phyloP scores from a whole-genome alignment of 2,888 invertebrate species.

The Cryptosula pallasiana region DNA sequence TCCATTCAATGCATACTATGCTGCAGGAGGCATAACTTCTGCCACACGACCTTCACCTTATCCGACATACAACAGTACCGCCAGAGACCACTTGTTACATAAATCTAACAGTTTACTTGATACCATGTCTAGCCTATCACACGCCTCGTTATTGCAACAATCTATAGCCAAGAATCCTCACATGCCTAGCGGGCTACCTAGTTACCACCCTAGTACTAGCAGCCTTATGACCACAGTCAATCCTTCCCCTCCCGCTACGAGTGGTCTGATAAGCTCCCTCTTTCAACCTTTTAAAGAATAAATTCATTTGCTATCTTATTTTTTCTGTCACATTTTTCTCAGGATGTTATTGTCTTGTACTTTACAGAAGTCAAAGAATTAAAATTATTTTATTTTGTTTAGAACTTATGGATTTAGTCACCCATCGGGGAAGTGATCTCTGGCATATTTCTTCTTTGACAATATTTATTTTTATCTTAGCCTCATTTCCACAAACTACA shows the following conservation, averaged over 20 bases:
- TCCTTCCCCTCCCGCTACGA: background rate
- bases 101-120: conserved; percentile 21
- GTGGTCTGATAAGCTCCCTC: background rate
- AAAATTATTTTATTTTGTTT: too few species aligned
- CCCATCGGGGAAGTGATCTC: too few species aligned
- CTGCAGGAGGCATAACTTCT: background rate
- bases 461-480: too few species aligned
- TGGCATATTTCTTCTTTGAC: too few species aligned
- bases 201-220: background rate
- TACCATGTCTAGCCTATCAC: conserved; percentile 21
- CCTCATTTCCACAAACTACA: too few species aligned
- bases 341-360: too few species aligned
- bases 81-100: background rate
- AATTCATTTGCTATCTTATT: background rate
- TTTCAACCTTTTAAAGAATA: conserved; percentile 22
- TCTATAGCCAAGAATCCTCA: background rate
- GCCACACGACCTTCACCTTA: background rate
- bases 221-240: background rate
- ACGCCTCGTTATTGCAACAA: conserved; percentile 6
- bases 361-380: too few species aligned
- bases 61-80: background rate
- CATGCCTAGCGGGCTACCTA: background rate
- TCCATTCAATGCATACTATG: background rate
- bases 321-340: too few species aligned
- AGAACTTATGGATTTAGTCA: too few species aligned